These are phyloP conservation scores for Drosophila melanosoma DNA, from an alignment of 2,888 invertebrate species.

Conservation along the genomic window DNA sequence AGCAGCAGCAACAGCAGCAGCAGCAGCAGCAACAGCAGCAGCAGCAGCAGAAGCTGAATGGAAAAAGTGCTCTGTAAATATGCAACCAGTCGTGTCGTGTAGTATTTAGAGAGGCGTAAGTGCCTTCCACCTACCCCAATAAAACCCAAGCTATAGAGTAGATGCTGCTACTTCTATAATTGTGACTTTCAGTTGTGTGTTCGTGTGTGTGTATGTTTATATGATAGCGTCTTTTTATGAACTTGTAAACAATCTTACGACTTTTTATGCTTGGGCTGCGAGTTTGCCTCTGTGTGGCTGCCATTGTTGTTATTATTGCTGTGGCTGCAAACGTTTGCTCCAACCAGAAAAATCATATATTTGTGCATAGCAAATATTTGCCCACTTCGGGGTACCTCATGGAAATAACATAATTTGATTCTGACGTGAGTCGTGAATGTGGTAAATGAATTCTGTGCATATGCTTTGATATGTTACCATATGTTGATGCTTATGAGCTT, in stretches of 20 bases:
- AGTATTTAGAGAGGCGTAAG: constrained; percentile 65
- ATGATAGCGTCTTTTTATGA: constrained; percentile 72
- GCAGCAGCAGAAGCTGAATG: constrained; percentile 23
- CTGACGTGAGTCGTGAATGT: constrained; percentile 24
- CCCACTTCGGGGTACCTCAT: constrained; percentile 71
- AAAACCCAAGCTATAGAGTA: background rate
- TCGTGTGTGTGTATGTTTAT: constrained; percentile 23
- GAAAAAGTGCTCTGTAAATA: constrained; percentile 76
- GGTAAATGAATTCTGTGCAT: constrained; percentile 57
- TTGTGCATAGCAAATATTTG: constrained; percentile 71
- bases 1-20: constrained; percentile 13
- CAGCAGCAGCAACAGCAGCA: constrained; percentile 11
- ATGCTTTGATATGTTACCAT: constrained; percentile 19
- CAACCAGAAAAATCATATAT: constrained; percentile 64
- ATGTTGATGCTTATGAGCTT: background rate
- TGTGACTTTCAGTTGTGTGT: constrained; percentile 32
- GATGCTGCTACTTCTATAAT: constrained; percentile 36
- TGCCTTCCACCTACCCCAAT: background rate
- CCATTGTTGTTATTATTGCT: constrained; percentile 33
- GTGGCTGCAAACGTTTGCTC: constrained; percentile 39
- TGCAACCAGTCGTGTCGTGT: constrained; percentile 60
- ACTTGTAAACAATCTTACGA: constrained; percentile 80
- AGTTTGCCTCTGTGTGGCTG: constrained; percentile 6
- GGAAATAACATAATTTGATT: constrained; percentile 79
- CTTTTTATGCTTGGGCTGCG: constrained; percentile 49